Conservation (phyloP, 2,113 vertebrate genomes). For the Ictalurus punctatus region DNA sequence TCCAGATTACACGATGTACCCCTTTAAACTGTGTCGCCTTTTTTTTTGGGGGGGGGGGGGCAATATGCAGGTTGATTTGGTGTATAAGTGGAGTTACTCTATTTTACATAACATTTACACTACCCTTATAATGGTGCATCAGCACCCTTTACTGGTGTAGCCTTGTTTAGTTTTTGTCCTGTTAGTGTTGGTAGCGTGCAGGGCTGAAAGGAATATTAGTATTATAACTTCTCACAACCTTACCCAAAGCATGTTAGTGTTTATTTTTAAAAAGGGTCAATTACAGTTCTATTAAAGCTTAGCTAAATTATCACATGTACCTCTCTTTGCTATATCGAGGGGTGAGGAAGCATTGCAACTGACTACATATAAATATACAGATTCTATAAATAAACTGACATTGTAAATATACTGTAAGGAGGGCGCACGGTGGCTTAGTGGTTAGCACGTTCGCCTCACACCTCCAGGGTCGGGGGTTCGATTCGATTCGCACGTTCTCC, state of each 20-base stretch:
- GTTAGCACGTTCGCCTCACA: too few species aligned
- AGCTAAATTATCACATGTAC: background rate
- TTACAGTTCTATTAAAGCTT: background rate
- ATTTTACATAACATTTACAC: background rate
- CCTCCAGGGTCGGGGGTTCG: too few species aligned
- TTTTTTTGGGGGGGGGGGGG: too few species aligned
- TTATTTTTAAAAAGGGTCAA: background rate
- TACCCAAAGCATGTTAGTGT: background rate
- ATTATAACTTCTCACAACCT: background rate
- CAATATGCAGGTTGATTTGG: background rate
- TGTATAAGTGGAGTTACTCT: too few species aligned
- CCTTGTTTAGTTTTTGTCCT: background rate
- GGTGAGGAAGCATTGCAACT: background rate
- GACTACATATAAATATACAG: background rate
- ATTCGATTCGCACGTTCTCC: too few species aligned
- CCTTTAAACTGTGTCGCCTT: background rate
- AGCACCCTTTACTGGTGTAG: background rate
- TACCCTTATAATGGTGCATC: background rate
- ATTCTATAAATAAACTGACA: too few species aligned
- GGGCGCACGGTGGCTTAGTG: too few species aligned
- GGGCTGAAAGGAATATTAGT: background rate
- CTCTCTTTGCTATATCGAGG: background rate
- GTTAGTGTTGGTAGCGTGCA: background rate
- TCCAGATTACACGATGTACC: background rate
- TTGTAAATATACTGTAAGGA: too few species aligned